A percentile compares a stretch with the other conserved stretches of the same genome.
phyloP scores from a whole-genome alignment of 2,888 invertebrate species.

The Aromia moschata region DNA sequence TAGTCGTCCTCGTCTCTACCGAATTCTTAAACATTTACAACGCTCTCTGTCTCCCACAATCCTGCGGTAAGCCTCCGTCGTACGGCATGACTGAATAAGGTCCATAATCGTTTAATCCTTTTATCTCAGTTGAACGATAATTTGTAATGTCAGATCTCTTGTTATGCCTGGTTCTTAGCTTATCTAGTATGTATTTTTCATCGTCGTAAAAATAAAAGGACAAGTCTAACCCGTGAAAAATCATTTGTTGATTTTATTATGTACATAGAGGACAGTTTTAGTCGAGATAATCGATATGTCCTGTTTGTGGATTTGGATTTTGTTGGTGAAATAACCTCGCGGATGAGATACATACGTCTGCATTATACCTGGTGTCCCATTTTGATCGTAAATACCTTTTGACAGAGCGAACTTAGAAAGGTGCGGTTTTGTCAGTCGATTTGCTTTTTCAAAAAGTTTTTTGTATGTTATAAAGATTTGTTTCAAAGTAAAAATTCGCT shows the following conservation, averaged over 20 bases:
- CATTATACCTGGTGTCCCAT: no score
- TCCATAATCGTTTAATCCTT: slow-evolving; percentile 45
- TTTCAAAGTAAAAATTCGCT: no score
- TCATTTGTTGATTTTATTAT: slow-evolving; percentile 12
- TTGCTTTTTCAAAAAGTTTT: no score
- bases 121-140: slow-evolving; percentile 54
- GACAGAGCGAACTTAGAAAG: no score
- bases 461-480: no score
- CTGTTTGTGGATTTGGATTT: no score
- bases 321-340: no score
- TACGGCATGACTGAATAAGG: slow-evolving; percentile 43
- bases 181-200: slow-evolving; percentile 49
- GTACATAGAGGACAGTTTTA: no score
- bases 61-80: neutral
- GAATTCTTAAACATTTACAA: slow-evolving; percentile 18
- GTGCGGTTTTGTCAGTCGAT: no score
- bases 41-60: slow-evolving; percentile 29
- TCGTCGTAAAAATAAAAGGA: slow-evolving; percentile 25
- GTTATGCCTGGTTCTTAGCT: slow-evolving; percentile 55
- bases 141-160: slow-evolving; percentile 57
- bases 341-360: no score
- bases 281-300: no score
- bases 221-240: neutral
- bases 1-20: slow-evolving; percentile 26
- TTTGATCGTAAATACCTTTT: no score